These are phyloP conservation scores for Tachuris rubrigastra DNA, from an alignment of 2,113 vertebrate species.

Conservation along the genomic window DNA sequence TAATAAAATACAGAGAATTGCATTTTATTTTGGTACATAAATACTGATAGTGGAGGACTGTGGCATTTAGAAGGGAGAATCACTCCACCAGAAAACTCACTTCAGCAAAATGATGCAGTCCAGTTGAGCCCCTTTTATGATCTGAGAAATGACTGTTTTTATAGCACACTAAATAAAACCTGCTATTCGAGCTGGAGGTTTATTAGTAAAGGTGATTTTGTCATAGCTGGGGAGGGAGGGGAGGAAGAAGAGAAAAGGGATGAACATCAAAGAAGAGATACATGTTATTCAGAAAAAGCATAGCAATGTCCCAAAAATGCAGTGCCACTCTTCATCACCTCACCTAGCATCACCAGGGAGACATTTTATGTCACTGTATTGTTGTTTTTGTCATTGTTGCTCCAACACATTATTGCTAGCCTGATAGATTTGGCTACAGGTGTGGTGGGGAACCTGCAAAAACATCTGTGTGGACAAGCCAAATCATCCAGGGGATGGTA, in stretches of 20 bases:
- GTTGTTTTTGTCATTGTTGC: neutral
- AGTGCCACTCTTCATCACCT: neutral
- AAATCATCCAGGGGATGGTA: no score
- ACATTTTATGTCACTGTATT: neutral
- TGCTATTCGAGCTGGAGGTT: slow-evolving; percentile 57
- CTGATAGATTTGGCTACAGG: fast-evolving
- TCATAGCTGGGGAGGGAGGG: neutral
- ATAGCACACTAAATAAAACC: slow-evolving; percentile 76
- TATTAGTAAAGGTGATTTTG: slow-evolving; percentile 59
- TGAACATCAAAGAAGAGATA: neutral
- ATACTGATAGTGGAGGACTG: neutral
- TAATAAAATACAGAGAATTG: slow-evolving; percentile 71
- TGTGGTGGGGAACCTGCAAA: neutral
- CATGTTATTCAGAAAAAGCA: neutral
- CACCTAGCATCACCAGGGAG: neutral
- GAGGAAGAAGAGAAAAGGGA: neutral
- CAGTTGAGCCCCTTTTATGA: slow-evolving; percentile 72
- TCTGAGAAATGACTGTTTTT: slow-evolving; percentile 76
- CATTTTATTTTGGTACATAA: slow-evolving; percentile 67
- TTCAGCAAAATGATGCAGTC: slow-evolving; percentile 66
- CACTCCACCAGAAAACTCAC: slow-evolving; percentile 35
- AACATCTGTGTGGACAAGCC: neutral
- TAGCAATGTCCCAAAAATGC: neutral
- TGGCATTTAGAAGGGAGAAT: slow-evolving; percentile 8
- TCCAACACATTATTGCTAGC: neutral